These are phyloP conservation scores for Pristionchus maxplancki DNA, from an alignment of 2,888 invertebrate genomes.

Conservation along the genomic window DNA sequence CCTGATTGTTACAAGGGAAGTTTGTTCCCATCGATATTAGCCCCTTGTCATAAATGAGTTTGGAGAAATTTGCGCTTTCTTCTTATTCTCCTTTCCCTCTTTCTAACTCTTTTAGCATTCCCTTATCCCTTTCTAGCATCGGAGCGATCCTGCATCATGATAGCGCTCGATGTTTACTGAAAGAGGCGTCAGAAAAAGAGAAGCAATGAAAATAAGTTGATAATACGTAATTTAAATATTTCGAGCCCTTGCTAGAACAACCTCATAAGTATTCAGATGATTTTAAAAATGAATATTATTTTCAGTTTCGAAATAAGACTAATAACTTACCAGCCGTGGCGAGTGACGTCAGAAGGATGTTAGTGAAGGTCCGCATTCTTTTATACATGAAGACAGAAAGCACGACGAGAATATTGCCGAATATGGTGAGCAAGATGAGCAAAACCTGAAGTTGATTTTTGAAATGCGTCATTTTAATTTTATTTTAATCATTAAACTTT, in stretches of 20 bases:
- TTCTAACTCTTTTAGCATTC: not conserved
- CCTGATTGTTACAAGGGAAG: not conserved
- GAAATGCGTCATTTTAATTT: no score
- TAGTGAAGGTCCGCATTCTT: slow-evolving; percentile 79
- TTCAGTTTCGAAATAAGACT: no score
- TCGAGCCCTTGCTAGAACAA: no score
- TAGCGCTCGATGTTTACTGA: not conserved
- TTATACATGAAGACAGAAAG: slow-evolving; percentile 78
- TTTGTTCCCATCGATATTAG: not conserved
- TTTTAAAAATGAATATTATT: no score
- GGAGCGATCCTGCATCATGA: not conserved
- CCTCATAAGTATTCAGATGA: no score
- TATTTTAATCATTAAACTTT: not conserved
- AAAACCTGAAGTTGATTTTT: slow-evolving; percentile 70
- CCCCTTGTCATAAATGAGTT: not conserved
- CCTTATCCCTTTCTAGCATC: not conserved
- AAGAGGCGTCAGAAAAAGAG: not conserved
- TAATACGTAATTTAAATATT: no score
- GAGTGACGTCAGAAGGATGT: slow-evolving; percentile 78
- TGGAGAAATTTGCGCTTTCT: not conserved
- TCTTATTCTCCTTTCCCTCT: not conserved
- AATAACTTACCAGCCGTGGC: slow-evolving; percentile 76
- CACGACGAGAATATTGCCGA: slow-evolving; percentile 78
- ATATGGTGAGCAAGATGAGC: slow-evolving; percentile 74
- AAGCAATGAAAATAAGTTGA: no score